Evolutionary conservation across 1,140 invertebrate genomes (phyloP), one percentile per base, ranked within the genome.

Genomic region (Elymnias hypermnestra): DNA sequence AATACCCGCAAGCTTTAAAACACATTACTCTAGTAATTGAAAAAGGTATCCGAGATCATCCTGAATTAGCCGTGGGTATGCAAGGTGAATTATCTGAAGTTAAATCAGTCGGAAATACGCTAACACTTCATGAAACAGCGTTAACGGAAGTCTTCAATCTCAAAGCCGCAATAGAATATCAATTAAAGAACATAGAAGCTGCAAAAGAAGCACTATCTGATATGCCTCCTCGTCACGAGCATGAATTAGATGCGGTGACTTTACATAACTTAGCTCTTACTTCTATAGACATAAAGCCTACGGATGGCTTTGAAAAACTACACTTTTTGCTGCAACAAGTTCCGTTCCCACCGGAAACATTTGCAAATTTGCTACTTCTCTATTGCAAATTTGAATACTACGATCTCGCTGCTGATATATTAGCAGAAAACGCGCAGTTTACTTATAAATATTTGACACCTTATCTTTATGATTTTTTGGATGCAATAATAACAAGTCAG

Each of bases 381-480:
- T 99, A 99, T 75, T 98, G 95, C 70, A 98, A 98, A 87, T 97
- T 98, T 87, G 97, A 98, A 85, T 97, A 98, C 69, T 99, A 95
- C 78, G 98, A 99, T 84, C 87, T 99, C 26, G 98, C 98, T 7
- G 98, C 98, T 2, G 98, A 99, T 89, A 95, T 99, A 38, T 85
- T 99, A 42, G 98, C 98, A 9, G 98, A 99, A 88, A 98, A 99
- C 87, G 94, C 96, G 19, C 95, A 99, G 85, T 90, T 99, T 22
- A 98, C 97, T 1, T 98, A 97, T 76, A 98, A 98, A 86, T 98
- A 97, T 84, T 85, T 99, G 14, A 95, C 94, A 10, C 94, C 95
- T 25, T 99, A 95, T 77, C 83, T 96, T 10, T 96, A 94, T 58
- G 94, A 95, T 62, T 94, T 95, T 63, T 77, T 96, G 50, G 98